Base-by-base conservation (phyloP, 2,113 vertebrate genomes). In the Oxyruncus cristatus region DNA sequence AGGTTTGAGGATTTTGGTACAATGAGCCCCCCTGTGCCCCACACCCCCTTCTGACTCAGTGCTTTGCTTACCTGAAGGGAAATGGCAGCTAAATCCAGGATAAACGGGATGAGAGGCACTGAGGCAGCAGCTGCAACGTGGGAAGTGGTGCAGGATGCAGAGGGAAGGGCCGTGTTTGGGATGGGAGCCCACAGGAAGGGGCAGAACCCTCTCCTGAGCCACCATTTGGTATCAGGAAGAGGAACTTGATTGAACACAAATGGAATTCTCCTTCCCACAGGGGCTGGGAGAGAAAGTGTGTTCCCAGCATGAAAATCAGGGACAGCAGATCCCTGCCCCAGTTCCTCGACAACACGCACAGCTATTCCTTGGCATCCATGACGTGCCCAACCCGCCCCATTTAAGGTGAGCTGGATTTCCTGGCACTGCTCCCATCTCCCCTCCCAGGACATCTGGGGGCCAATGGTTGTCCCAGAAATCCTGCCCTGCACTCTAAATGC, bases 41-140 rank as follows among this genome's bases (percentile, higher is more conserved):
- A 6, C 63, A 35, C 32, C 73, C 59, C 6, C 8, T 52, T 72
- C 39, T 3, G 44, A 44, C 63, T 50, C 68, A 88, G 58, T 2
- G 70, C 78, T 70, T 77, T 63, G 83, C 92, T 88, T 58, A 44
- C 78, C 74, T 55, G 52, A 44, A 76, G 85, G 47, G 61, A 44
- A 91, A 63, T 1, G 5, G 73, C 39, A 0, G 12, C 17, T n/a
- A 32, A 77, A 78, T 30, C n/a, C 85, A 10, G 22, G 47, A 49
- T 24, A 24, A 85, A 65, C 18, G 74, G 74, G 72, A 47, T 77
- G 30, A 73, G 67, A 7, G 39, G 73, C 8, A 1, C n/a, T 67
- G 8, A 16, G 61, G 83, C 65, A 55, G 30, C 5, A 39, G 72
- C 16, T 41, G 77, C 4, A 42, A 37, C 0, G 89, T 0, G 89